Evolutionary conservation across 2,888 invertebrate genomes (phyloP).

Genomic region (Aporophyla nigra): DNA sequence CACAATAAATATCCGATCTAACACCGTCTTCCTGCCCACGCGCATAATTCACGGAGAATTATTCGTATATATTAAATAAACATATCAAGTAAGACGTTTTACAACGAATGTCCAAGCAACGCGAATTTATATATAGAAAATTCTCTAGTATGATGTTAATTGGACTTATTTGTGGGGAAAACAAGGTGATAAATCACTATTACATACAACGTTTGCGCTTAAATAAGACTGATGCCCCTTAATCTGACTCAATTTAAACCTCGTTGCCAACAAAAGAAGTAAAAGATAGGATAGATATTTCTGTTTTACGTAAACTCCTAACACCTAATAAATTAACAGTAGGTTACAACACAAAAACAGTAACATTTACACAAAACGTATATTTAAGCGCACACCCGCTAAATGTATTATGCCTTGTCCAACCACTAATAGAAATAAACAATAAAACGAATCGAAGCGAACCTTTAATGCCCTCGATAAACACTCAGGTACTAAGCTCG

Average conservation of each 20-base stretch:
- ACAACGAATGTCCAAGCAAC: slow-evolving; percentile 83
- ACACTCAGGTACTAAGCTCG: slow-evolving; percentile 62
- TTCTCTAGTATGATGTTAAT: slow-evolving; percentile 75
- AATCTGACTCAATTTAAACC: slow-evolving; percentile 37
- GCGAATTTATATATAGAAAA: slow-evolving; percentile 84
- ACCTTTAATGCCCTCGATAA: slow-evolving; percentile 70
- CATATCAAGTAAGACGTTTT: slow-evolving; percentile 86
- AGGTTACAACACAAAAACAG: background rate
- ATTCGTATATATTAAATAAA: slow-evolving; percentile 90
- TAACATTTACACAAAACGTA: slow-evolving; percentile 29
- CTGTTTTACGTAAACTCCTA: slow-evolving; percentile 5
- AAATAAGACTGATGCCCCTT: slow-evolving; percentile 35
- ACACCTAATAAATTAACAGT: slow-evolving; percentile 14
- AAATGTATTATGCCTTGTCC: slow-evolving; percentile 36
- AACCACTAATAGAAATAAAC: slow-evolving; percentile 59
- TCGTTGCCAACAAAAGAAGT: background rate
- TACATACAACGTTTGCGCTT: slow-evolving; percentile 8
- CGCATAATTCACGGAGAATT: slow-evolving; percentile 88
- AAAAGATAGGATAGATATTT: background rate
- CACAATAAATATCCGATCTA: slow-evolving; percentile 88
- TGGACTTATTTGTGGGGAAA: slow-evolving; percentile 67
- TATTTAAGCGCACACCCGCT: slow-evolving; percentile 21
- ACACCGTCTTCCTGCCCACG: slow-evolving; percentile 89
- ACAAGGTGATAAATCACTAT: slow-evolving; percentile 45
- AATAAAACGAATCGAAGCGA: slow-evolving; percentile 62